Conservation (phyloP, 1,140 invertebrate species). For the Apis laboriosa region DNA sequence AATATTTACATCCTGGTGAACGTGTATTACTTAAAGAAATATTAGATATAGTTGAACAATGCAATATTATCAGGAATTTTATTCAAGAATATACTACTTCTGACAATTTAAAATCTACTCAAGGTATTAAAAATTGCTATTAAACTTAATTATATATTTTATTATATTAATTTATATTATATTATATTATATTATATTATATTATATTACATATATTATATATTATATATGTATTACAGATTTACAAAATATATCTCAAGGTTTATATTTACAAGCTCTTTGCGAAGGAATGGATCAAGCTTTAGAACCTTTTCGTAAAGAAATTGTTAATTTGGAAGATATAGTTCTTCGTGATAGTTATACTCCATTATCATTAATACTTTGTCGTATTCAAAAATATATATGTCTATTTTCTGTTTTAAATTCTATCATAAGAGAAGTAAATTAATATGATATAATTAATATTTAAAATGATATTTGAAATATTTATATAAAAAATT, state of each 20-base stretch:
- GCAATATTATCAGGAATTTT: conserved; percentile 72
- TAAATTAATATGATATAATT: conserved; percentile 48
- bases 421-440: conserved; percentile 81
- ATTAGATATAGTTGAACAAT: conserved; percentile 73
- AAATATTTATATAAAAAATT: background rate
- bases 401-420: conserved; percentile 81
- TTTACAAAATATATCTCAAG: conserved; percentile 61
- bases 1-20: conserved; percentile 78
- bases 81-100: conserved; percentile 60
- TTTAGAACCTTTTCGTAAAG: conserved; percentile 82
- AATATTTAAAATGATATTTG: background rate
- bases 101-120: background rate
- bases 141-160: conserved; percentile 11
- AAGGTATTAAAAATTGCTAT: conserved; percentile 33
- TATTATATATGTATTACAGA: conserved; percentile 47
- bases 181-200: no score
- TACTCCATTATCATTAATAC: conserved; percentile 80
- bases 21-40: conserved; percentile 73
- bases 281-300: conserved; percentile 83
- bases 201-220: background rate
- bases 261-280: conserved; percentile 83
- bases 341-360: conserved; percentile 81
- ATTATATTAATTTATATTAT: conserved; percentile 12
- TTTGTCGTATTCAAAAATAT: conserved; percentile 81
- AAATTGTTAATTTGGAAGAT: conserved; percentile 82